Percentiles rank a stretch among this genome's conserved stretches.
These are phyloP conservation scores for Bettongia penicillata DNA, from an alignment of 2,113 vertebrate genomes.

Conservation along the genomic window DNA sequence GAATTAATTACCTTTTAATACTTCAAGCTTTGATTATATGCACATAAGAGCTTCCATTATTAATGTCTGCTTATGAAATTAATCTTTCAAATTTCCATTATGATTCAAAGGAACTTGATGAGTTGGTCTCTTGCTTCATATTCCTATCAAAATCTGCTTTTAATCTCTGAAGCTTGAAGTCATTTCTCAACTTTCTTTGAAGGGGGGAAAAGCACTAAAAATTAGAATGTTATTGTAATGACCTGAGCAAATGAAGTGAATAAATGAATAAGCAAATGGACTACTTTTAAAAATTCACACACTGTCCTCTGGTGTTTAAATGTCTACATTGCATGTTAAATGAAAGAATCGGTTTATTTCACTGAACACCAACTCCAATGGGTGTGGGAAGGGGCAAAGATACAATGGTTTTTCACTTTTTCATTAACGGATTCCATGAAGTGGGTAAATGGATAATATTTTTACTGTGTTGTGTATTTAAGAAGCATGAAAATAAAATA, in stretches of 20 bases:
- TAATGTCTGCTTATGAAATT: constrained; percentile 78
- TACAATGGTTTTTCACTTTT: background rate
- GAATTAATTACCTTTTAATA: constrained; percentile 76
- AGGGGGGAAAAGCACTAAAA: constrained; percentile 54
- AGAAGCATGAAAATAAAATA: constrained; percentile 15
- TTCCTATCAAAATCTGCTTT: constrained; percentile 66
- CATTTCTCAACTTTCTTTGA: constrained; percentile 67
- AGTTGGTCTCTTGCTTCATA: constrained; percentile 68
- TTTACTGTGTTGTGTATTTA: background rate
- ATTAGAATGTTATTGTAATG: constrained; percentile 65
- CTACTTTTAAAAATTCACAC: constrained; percentile 65
- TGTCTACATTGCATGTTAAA: constrained; percentile 63
- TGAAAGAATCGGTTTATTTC: background rate
- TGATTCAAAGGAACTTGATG: constrained; percentile 76
- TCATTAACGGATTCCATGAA: background rate
- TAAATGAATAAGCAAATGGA: constrained; percentile 34
- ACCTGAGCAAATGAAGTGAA: constrained; percentile 43
- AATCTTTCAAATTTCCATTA: constrained; percentile 77
- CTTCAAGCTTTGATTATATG: constrained; percentile 74
- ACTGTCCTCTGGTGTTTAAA: constrained; percentile 77
- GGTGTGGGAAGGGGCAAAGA: background rate
- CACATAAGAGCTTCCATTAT: constrained; percentile 71
- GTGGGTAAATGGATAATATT: background rate
- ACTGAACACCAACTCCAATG: background rate
- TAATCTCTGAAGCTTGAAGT: constrained; percentile 66